These are phyloP conservation scores for Drosophila simulans DNA, from an alignment of 1,140 invertebrate species.

Conservation along the genomic window DNA sequence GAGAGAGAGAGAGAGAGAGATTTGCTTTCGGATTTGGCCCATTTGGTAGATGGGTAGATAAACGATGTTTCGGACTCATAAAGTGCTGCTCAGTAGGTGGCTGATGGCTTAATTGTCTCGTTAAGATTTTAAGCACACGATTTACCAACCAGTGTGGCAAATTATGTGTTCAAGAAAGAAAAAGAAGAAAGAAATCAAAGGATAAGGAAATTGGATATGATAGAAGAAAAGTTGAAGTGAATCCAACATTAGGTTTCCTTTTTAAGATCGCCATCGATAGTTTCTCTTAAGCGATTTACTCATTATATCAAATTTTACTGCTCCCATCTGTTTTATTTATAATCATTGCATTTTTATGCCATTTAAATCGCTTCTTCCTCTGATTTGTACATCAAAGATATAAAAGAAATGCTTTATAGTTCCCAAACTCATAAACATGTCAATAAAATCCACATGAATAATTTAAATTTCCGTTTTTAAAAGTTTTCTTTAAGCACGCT, in stretches of 20 bases:
- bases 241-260: no score
- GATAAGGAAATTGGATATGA: no score
- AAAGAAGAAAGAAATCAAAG: no score
- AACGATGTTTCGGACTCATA: slow-evolving; percentile 30
- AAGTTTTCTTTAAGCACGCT: slow-evolving; percentile 15
- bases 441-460: slow-evolving; percentile 23
- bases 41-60: slow-evolving; percentile 43
- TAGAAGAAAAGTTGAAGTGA: no score
- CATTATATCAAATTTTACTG: background rate
- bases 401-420: slow-evolving; percentile 18
- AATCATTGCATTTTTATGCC: slow-evolving; percentile 1
- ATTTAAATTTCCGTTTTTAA: slow-evolving; percentile 30
- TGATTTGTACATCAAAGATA: slow-evolving; percentile 1
- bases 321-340: background rate
- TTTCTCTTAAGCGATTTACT: no score
- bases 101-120: slow-evolving; percentile 15
- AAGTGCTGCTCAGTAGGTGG: slow-evolving; percentile 9
- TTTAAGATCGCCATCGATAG: no score
- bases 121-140: slow-evolving; percentile 8
- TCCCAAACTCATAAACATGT: slow-evolving; percentile 27
- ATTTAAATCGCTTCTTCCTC: background rate
- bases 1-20: slow-evolving; percentile 15
- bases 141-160: background rate
- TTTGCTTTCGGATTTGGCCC: slow-evolving; percentile 48
- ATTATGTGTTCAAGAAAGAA: no score